Evolutionary conservation across 2,797 vertebrate species (phyloP).

Genomic region (Uromys caudimaculatus): DNA sequence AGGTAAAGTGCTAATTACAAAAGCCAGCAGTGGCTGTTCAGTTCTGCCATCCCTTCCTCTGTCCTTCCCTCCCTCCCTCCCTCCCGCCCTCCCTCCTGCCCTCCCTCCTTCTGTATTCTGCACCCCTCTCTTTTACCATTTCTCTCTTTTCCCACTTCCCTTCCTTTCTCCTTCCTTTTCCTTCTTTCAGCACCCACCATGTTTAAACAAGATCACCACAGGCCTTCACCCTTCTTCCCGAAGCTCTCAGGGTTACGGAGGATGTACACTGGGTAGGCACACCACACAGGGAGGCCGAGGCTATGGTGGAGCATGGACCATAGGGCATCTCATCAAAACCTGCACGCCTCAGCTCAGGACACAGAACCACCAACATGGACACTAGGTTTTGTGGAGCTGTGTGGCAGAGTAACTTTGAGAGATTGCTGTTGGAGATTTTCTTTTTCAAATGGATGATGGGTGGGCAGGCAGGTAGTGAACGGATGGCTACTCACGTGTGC

Average conservation of each 20-base stretch:
- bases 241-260: background rate
- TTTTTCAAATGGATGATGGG: background rate
- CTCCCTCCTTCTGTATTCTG: too few relatives aligned
- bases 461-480: too few relatives aligned
- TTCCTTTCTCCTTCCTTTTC: background rate
- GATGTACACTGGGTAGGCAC: background rate
- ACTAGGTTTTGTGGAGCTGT: background rate
- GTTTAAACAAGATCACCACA: background rate
- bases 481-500: background rate
- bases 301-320: background rate
- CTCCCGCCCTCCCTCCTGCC: too few relatives aligned
- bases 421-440: background rate
- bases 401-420: background rate
- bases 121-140: background rate
- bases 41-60: accelerated
- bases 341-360: background rate
- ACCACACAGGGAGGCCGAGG: accelerated
- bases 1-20: background rate
- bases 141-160: background rate
- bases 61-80: too few relatives aligned
- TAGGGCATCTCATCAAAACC: background rate
- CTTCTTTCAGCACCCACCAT: background rate
- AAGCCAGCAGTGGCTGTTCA: background rate
- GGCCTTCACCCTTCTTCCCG: background rate
- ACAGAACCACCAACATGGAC: background rate